phyloP scores from a whole-genome alignment of 2,888 invertebrate species.

The Pollenia angustigena region DNA sequence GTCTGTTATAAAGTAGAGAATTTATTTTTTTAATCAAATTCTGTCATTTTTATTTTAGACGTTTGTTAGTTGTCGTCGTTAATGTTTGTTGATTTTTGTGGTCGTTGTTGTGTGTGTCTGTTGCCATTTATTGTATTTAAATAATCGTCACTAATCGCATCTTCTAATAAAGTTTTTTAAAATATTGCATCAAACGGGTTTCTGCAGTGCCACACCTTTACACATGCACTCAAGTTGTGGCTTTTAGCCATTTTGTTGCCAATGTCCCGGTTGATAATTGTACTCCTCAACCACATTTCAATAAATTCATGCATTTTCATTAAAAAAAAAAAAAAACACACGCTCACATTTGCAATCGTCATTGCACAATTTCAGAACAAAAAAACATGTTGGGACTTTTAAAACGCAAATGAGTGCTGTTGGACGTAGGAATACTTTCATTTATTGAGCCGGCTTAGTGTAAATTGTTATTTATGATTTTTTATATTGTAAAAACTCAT shows the following conservation, averaged over 20 bases:
- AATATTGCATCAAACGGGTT: constrained; percentile 77
- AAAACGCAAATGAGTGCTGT: constrained; percentile 1
- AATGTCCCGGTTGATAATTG: constrained; percentile 22
- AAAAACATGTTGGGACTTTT: constrained; percentile 30
- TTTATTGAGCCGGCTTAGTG: constrained; percentile 76
- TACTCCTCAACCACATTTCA: constrained; percentile 8
- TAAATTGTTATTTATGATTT: constrained; percentile 78
- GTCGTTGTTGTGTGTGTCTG: constrained; percentile 31
- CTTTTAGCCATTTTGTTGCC: constrained; percentile 57
- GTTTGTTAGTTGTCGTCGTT: constrained; percentile 20
- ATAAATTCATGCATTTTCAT: constrained; percentile 36
- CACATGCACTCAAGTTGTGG: constrained; percentile 13
- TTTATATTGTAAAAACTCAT: constrained; percentile 74
- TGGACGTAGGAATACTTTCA: neutral
- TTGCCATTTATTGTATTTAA: constrained; percentile 58
- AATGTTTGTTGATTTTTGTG: neutral
- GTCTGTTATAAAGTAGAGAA: constrained; percentile 63
- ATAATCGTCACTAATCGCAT: constrained; percentile 66
- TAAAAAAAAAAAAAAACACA: constrained; percentile 29
- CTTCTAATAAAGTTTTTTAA: constrained; percentile 76
- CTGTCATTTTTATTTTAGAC: constrained; percentile 41
- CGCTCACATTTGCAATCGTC: neutral
- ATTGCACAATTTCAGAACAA: constrained; percentile 38
- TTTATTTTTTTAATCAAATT: constrained; percentile 71
- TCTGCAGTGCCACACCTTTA: constrained; percentile 57